Percentiles rank a stretch among this genome's conserved stretches.
Evolutionary conservation across 2,888 invertebrate species (phyloP).

Genomic region (Ochlodes sylvanus): DNA sequence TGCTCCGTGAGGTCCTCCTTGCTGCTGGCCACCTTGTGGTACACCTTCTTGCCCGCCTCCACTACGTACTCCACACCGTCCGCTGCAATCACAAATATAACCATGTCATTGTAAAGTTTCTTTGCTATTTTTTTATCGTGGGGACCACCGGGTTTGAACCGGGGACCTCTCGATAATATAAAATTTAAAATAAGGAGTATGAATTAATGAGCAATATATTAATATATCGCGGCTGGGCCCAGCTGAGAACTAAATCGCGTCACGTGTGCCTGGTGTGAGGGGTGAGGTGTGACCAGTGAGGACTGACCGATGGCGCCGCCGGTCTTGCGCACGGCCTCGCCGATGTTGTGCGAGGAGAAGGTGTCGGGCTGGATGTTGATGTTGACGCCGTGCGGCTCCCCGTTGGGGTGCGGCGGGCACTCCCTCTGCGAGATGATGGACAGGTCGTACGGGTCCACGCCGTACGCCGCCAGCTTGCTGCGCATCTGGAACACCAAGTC

Average conservation of each 20-base stretch:
- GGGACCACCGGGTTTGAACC: too few relatives aligned
- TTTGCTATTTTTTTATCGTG: too few relatives aligned
- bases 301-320: slow-evolving; percentile 88
- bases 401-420: slow-evolving; percentile 87
- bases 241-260: too few relatives aligned
- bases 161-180: too few relatives aligned
- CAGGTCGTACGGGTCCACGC: slow-evolving; percentile 91
- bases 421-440: slow-evolving; percentile 89
- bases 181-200: too few relatives aligned
- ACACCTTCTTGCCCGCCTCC: slow-evolving; percentile 88
- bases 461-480: slow-evolving; percentile 84
- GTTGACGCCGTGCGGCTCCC: slow-evolving; percentile 84
- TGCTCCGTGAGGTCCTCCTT: slow-evolving; percentile 74
- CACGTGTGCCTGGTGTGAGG: too few relatives aligned
- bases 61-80: slow-evolving; percentile 90
- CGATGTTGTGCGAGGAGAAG: slow-evolving; percentile 90
- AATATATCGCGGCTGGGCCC: too few relatives aligned
- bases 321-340: slow-evolving; percentile 88
- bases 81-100: slow-evolving; percentile 55
- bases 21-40: slow-evolving; percentile 85
- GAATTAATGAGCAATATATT: too few relatives aligned
- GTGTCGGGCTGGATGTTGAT: slow-evolving; percentile 91
- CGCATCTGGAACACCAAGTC: slow-evolving; percentile 82
- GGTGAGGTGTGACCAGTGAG: not conserved
- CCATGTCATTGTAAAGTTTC: too few relatives aligned